phyloP scores from a whole-genome alignment of 2,113 vertebrate species.

The Arizona elegans region DNA sequence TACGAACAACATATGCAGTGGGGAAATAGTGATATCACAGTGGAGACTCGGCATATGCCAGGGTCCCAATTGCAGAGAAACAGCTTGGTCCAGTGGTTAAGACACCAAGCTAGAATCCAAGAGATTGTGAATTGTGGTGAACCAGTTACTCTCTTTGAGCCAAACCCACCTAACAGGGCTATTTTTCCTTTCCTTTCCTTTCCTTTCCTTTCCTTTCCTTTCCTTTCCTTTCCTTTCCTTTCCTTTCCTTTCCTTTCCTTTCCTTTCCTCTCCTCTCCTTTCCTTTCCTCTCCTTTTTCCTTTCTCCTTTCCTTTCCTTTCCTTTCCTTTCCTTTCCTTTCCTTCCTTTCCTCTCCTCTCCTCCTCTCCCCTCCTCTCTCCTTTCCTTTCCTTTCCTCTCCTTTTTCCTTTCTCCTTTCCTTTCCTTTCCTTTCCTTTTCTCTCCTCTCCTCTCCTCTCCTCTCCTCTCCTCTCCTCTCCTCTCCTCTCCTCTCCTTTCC shows the following conservation, averaged over 20 bases:
- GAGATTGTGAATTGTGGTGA: background rate
- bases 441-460: too few species aligned
- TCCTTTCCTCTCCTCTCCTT: background rate
- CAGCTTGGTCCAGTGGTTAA: background rate
- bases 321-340: background rate
- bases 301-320: background rate
- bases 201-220: too few species aligned
- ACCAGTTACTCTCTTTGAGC: background rate
- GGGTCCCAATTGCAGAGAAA: background rate
- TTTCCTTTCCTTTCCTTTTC: too few species aligned
- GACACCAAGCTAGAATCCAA: background rate
- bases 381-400: too few species aligned
- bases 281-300: background rate
- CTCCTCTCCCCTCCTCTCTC: fast-evolving
- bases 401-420: background rate
- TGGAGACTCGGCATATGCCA: background rate
- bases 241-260: background rate
- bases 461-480: background rate
- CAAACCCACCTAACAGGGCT: background rate
- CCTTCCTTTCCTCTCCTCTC: background rate
- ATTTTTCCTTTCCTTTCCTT: background rate
- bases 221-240: too few species aligned
- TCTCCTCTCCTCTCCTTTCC: background rate
- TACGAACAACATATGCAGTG: background rate
- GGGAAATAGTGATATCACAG: background rate